Percentiles rank a stretch among this genome's conserved stretches.
These are phyloP conservation scores for Struthio camelus DNA, from an alignment of 2,113 vertebrate species.

Conservation along the genomic window DNA sequence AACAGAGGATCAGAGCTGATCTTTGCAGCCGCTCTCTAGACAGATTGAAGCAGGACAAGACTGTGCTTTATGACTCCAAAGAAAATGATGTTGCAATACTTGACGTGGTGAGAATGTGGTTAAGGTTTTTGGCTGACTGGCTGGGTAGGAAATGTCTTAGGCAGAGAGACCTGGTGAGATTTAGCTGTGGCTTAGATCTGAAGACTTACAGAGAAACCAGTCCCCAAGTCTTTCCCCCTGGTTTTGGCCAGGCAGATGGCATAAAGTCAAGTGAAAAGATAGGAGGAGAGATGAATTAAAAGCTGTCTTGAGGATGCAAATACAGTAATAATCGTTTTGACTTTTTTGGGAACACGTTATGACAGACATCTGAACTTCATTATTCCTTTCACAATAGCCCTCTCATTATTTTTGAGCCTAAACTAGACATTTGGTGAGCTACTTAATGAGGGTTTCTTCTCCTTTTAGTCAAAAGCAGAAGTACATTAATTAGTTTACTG, in stretches of 20 bases:
- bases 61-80: neutral
- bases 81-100: neutral
- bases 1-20: neutral
- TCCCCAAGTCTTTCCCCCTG: neutral
- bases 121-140: neutral
- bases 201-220: neutral
- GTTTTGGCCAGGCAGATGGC: neutral
- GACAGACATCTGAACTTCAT: neutral
- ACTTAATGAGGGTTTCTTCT: neutral
- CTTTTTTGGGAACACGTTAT: neutral
- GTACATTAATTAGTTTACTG: neutral
- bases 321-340: neutral
- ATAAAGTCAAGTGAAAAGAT: neutral
- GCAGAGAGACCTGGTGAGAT: neutral
- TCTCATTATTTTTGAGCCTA: neutral
- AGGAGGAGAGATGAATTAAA: neutral
- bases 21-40: neutral
- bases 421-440: neutral
- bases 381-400: neutral
- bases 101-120: neutral
- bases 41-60: neutral
- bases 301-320: neutral
- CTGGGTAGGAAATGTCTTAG: conserved; percentile 13
- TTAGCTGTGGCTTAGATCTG: neutral
- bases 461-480: neutral